Evolutionary conservation across 23 tunicate species (phyloP).

Genomic region (Ascidia mentula): DNA sequence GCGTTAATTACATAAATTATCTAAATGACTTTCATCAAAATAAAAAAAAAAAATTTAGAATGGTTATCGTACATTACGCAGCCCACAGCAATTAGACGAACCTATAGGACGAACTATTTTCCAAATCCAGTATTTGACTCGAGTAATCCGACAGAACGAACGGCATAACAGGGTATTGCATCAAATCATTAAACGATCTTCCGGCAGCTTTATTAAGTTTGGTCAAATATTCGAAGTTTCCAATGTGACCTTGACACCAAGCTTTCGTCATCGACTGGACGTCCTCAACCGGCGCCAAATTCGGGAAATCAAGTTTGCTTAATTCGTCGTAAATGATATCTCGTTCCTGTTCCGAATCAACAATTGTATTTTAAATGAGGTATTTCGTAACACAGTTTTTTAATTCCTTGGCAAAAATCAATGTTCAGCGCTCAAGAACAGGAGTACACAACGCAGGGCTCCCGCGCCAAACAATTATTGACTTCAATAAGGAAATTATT

Average conservation of each 20-base stretch:
- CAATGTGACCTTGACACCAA: slow-evolving; percentile 80
- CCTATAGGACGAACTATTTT: slow-evolving; percentile 50
- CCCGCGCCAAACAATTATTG: too few relatives aligned
- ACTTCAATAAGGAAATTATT: too few relatives aligned
- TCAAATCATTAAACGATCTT: slow-evolving; percentile 91
- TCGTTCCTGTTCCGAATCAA: slow-evolving; percentile 52
- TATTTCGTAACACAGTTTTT: too few relatives aligned
- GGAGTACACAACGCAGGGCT: too few relatives aligned
- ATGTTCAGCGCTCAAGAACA: too few relatives aligned
- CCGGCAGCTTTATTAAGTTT: slow-evolving; percentile 93
- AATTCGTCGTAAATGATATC: slow-evolving; percentile 52
- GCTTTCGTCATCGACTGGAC: slow-evolving; percentile 51
- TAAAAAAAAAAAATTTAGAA: too few relatives aligned
- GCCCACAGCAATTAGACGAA: neutral
- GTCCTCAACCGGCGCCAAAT: slow-evolving; percentile 26
- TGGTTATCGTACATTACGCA: too few relatives aligned
- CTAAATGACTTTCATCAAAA: too few relatives aligned
- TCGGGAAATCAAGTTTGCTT: slow-evolving; percentile 53
- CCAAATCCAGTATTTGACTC: slow-evolving; percentile 68
- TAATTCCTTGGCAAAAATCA: too few relatives aligned
- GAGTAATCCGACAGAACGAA: slow-evolving; percentile 88
- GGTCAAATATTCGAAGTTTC: slow-evolving; percentile 90
- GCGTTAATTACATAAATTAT: too few relatives aligned
- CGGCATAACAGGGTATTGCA: slow-evolving; percentile 99
- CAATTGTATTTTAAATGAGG: too few relatives aligned